Base-by-base conservation (phyloP, 2,888 invertebrate genomes). In the Eumacrocentrus americanus region DNA sequence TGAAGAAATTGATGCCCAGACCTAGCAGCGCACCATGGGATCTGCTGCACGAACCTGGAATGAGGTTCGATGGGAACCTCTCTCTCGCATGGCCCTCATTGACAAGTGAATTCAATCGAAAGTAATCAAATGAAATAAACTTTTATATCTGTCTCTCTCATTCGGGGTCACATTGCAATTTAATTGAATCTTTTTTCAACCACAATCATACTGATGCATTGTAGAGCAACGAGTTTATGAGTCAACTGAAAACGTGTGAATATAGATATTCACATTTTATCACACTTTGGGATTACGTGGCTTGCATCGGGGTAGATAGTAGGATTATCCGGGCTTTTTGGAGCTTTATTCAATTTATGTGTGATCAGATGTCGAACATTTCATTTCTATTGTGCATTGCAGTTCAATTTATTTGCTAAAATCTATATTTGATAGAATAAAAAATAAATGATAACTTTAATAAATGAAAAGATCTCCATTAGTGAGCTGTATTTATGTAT, bases 1-100 rank as follows among this genome's bases (percentile, higher is more conserved):
- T 51, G 56, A 60, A 61, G 56, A 62, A 65, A 63, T 57, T 59
- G 64, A 63, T 65, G 61, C 61, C 60, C 60, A 54, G 56, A 61
- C 53, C 20, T 22, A 50, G 47, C 58, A 22, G 50, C 53, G 54
- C 50, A 51, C 48, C 47, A 52, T 50, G 38, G 52, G 42, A 40
- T 37, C 42, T 48, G 2, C 2, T 35, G 38, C 48, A 40, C 44
- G 35, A 50, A 42, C 58, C 16, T 44, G 35, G 3, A 11, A 18
- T 9, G 22, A 11, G 44, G n/a, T 22, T 29, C 29, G 29, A 20
- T 14, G 44, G 18, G 20, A 11, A 20, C 22, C 4, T 18, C n/a
- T 12, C 4, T n/a, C 38, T 40, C 14, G 12, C 16, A 3, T 40
- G 18, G 6, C 9, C 14, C 14, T 44, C 22, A 44, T 44, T 20